These are phyloP conservation scores for Luehdorfia chinensis DNA, from an alignment of 1,140 invertebrate genomes.

Conservation along the genomic window DNA sequence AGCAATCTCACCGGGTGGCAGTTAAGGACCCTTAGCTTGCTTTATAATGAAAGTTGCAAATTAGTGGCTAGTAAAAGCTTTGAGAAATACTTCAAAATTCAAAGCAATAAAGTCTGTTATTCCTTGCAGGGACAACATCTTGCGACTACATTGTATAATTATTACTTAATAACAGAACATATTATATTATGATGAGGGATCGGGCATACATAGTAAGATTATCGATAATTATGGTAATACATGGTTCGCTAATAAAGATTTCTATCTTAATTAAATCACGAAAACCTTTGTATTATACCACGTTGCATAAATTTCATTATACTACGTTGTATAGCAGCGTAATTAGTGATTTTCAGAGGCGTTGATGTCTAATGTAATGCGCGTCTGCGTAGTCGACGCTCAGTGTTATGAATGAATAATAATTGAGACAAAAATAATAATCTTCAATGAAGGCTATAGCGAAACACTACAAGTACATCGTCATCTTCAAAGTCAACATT, in stretches of 20 bases:
- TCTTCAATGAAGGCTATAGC: conserved; percentile 17
- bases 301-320: too few species aligned
- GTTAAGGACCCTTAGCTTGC: conserved; percentile 58
- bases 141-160: conserved; percentile 41
- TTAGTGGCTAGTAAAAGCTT: conserved; percentile 16
- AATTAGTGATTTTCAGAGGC: too few species aligned
- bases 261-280: conserved; percentile 4
- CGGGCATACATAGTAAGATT: conserved; percentile 18
- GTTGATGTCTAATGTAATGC: conserved; percentile 62
- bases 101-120: conserved; percentile 1
- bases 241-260: background rate
- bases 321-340: too few species aligned
- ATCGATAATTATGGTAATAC: conserved; percentile 12
- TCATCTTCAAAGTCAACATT: conserved; percentile 10
- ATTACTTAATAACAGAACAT: conserved; percentile 42
- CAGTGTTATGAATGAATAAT: conserved; percentile 48
- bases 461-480: background rate
- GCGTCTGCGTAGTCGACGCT: conserved; percentile 36
- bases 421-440: conserved; percentile 32
- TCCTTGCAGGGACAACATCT: background rate
- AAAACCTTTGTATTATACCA: conserved; percentile 4
- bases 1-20: conserved; percentile 64
- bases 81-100: background rate
- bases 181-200: conserved; percentile 24
- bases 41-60: conserved; percentile 69